Percentiles rank a stretch among this genome's conserved stretches.
These are phyloP conservation scores for Epinephelus malabaricus DNA, from an alignment of 2,797 vertebrate species.

Conservation along the genomic window DNA sequence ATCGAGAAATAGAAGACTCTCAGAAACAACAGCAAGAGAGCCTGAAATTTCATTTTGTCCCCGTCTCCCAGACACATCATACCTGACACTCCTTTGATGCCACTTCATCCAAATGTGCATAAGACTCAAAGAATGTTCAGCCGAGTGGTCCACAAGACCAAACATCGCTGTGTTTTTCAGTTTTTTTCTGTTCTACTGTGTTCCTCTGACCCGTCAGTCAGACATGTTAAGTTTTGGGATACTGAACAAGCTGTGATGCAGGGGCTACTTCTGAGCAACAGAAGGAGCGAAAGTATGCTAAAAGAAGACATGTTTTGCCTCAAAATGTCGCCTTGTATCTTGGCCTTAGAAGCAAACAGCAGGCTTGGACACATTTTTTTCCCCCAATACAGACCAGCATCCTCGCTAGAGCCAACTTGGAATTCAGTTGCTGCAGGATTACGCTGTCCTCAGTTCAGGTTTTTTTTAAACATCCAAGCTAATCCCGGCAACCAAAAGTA, in stretches of 20 bases:
- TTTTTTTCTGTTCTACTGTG: slow-evolving; percentile 14
- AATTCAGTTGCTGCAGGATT: slow-evolving; percentile 37
- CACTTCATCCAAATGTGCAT: slow-evolving; percentile 21
- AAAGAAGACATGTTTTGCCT: slow-evolving; percentile 11
- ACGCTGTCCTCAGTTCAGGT: not conserved
- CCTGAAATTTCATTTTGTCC: not conserved
- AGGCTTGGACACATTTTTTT: slow-evolving; percentile 21
- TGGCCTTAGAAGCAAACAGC: slow-evolving; percentile 41
- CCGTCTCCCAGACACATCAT: slow-evolving; percentile 1
- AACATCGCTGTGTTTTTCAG: not conserved
- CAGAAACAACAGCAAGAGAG: not conserved
- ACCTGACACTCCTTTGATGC: slow-evolving; percentile 16
- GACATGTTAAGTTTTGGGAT: slow-evolving; percentile 8
- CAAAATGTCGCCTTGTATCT: slow-evolving; percentile 33
- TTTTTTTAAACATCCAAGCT: slow-evolving; percentile 23
- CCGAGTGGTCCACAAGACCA: slow-evolving; percentile 14
- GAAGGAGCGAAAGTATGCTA: not conserved
- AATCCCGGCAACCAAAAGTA: slow-evolving; percentile 61
- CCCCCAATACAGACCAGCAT: slow-evolving; percentile 31
- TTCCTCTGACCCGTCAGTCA: not conserved
- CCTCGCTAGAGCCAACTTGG: not conserved
- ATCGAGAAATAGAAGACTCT: slow-evolving; percentile 18
- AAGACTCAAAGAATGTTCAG: slow-evolving; percentile 54
- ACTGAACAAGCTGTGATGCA: not conserved
- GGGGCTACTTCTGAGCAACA: slow-evolving; percentile 1